Conservation (phyloP, 1,140 invertebrate species). For the Medauroidea extradentata region DNA sequence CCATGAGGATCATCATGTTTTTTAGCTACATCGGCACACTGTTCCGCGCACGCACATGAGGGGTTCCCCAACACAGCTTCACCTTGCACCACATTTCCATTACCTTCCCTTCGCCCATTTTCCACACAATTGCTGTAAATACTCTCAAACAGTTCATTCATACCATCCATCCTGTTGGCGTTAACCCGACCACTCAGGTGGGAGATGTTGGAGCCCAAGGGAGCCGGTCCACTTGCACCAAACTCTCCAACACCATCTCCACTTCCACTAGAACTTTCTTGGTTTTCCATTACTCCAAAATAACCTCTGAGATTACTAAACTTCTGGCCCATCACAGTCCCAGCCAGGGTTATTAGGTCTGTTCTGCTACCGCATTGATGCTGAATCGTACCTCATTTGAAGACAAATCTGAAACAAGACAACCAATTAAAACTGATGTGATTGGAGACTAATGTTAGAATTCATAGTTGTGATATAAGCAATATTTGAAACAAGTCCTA, state of each 20-base stretch:
- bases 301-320: slow-evolving; percentile 28
- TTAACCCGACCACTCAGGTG: neutral
- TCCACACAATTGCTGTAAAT: slow-evolving; percentile 26
- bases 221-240: slow-evolving; percentile 13
- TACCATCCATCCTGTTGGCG: slow-evolving; percentile 17
- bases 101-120: slow-evolving; percentile 8
- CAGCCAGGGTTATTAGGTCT: too few relatives aligned
- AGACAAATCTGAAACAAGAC: too few relatives aligned
- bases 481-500: too few relatives aligned
- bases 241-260: neutral
- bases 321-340: slow-evolving; percentile 27
- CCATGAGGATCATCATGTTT: neutral
- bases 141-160: slow-evolving; percentile 28
- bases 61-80: neutral
- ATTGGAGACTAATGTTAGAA: too few relatives aligned
- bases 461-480: too few relatives aligned
- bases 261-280: slow-evolving; percentile 5
- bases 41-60: neutral
- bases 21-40: neutral
- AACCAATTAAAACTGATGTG: too few relatives aligned
- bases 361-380: too few relatives aligned
- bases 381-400: too few relatives aligned
- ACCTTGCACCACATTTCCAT: slow-evolving; percentile 14
- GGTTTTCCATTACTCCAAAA: slow-evolving; percentile 28
- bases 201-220: neutral